Evolutionary conservation across 2,888 invertebrate species (phyloP).

Genomic region (Idaea biselata): DNA sequence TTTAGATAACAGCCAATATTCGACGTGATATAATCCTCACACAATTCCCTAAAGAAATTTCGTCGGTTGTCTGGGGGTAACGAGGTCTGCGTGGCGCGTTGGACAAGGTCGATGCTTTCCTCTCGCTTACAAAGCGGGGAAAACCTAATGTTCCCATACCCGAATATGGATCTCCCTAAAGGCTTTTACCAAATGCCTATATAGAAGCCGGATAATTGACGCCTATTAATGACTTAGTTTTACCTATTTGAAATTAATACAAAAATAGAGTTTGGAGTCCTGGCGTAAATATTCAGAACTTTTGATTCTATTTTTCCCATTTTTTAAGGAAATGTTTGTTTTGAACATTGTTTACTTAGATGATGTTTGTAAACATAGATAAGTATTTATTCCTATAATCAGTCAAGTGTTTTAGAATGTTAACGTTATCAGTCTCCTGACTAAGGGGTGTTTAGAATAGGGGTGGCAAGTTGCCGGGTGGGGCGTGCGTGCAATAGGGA

Average conservation of each 20-base stretch:
- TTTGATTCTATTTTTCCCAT: neutral
- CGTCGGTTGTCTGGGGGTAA: slow-evolving; percentile 35
- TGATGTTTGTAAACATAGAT: slow-evolving; percentile 5
- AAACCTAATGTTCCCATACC: slow-evolving; percentile 32
- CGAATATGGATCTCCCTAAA: slow-evolving; percentile 25
- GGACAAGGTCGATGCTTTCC: slow-evolving; percentile 39
- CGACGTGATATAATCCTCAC: slow-evolving; percentile 16
- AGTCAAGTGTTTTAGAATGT: slow-evolving; percentile 17
- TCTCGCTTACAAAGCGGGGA: slow-evolving; percentile 26
- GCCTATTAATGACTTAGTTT: neutral
- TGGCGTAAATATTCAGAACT: neutral
- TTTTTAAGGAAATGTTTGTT: neutral
- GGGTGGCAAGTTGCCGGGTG: slow-evolving; percentile 59
- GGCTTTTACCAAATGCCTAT: slow-evolving; percentile 11
- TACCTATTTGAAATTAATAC: neutral
- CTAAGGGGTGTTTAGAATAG: slow-evolving; percentile 46
- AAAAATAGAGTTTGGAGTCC: neutral
- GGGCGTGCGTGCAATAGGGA: slow-evolving; percentile 74
- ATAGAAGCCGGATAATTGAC: no score
- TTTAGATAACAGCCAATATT: slow-evolving; percentile 16
- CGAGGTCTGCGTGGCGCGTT: slow-evolving; percentile 37
- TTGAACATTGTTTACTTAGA: neutral
- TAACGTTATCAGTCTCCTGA: slow-evolving; percentile 35
- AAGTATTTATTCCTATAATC: slow-evolving; percentile 8
- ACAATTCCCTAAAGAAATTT: slow-evolving; percentile 32